Evolutionary conservation across 2,888 invertebrate genomes (phyloP).

Genomic region (Enoplolaimus lenunculus): DNA sequence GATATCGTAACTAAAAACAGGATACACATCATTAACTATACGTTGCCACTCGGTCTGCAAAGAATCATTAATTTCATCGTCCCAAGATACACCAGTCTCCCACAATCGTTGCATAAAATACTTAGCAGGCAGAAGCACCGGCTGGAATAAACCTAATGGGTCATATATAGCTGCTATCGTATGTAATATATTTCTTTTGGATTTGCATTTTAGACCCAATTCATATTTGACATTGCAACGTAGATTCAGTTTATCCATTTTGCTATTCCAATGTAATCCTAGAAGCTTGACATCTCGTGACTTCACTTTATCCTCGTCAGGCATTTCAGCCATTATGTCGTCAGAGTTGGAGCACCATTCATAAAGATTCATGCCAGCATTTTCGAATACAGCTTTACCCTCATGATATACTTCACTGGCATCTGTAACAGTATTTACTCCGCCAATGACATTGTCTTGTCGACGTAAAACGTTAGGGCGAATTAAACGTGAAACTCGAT

Average conservation of each 20-base stretch:
- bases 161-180: constrained; percentile 26
- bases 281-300: constrained; percentile 13
- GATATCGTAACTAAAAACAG: not conserved
- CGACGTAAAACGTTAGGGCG: constrained; percentile 24
- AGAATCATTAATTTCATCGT: constrained; percentile 25
- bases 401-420: constrained; percentile 17
- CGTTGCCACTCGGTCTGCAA: not conserved
- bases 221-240: too few species aligned
- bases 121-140: constrained; percentile 26
- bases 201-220: too few species aligned
- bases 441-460: constrained; percentile 18
- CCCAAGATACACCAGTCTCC: constrained; percentile 28
- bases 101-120: constrained; percentile 31
- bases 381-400: constrained; percentile 24
- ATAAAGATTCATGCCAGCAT: constrained; percentile 18
- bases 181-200: constrained; percentile 25
- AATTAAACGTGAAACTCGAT: constrained; percentile 13
- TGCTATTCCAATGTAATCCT: constrained; percentile 19
- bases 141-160: constrained; percentile 26
- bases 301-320: not conserved
- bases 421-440: not conserved
- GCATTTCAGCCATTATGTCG: not conserved
- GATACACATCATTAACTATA: not conserved
- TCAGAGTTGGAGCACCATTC: constrained; percentile 20
- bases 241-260: constrained; percentile 10